phyloP scores from a whole-genome alignment of 2,113 vertebrate species.

The Lipotes vexillifer region DNA sequence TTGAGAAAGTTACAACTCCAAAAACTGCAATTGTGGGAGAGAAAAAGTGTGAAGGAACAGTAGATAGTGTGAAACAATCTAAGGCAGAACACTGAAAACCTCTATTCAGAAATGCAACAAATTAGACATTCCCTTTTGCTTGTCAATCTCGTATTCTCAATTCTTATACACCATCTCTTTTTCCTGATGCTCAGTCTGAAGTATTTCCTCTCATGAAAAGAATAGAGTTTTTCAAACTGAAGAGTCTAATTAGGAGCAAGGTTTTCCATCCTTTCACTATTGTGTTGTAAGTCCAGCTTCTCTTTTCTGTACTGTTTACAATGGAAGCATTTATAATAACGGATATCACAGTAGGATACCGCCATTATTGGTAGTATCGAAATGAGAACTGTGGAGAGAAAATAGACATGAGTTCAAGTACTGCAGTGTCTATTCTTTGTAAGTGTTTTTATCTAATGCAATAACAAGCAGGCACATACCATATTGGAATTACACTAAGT shows the following conservation, averaged over 20 bases:
- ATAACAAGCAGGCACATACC: slow-evolving; percentile 54
- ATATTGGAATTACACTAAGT: slow-evolving; percentile 56
- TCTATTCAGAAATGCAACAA: slow-evolving; percentile 73
- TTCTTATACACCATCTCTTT: slow-evolving; percentile 78
- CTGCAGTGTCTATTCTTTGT: slow-evolving; percentile 73
- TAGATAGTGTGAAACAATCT: slow-evolving; percentile 48
- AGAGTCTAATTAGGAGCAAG: slow-evolving; percentile 85
- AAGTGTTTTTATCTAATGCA: slow-evolving; percentile 75
- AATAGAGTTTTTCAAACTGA: slow-evolving; percentile 81
- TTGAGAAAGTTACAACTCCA: slow-evolving; percentile 62
- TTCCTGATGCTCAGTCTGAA: slow-evolving; percentile 79
- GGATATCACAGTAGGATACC: slow-evolving; percentile 76
- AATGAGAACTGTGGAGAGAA: slow-evolving; percentile 79
- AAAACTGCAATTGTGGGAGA: slow-evolving; percentile 43
- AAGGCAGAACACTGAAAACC: slow-evolving; percentile 48
- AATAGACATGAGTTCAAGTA: slow-evolving; percentile 79
- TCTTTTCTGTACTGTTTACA: slow-evolving; percentile 79
- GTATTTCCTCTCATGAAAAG: slow-evolving; percentile 79
- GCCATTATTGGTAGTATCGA: slow-evolving; percentile 75
- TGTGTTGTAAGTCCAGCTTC: slow-evolving; percentile 74
- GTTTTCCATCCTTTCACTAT: slow-evolving; percentile 77
- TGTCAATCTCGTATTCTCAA: slow-evolving; percentile 74
- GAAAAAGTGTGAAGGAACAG: not conserved
- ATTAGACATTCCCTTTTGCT: slow-evolving; percentile 74
- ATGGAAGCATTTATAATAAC: slow-evolving; percentile 79